Evolutionary conservation across 2,113 vertebrate species (phyloP).

Genomic region (Heliornis fulica): DNA sequence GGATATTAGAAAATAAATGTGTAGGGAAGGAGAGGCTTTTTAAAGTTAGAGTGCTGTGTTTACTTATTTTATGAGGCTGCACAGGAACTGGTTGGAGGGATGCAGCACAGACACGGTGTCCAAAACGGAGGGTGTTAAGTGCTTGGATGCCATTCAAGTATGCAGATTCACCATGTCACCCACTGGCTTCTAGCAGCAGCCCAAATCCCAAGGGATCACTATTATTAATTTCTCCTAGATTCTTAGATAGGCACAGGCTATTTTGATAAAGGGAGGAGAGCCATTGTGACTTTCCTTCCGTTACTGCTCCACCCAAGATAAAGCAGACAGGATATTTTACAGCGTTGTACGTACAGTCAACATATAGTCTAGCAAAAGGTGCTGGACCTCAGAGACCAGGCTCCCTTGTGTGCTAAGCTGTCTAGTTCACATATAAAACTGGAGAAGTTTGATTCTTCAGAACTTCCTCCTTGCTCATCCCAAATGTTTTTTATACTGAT

Average conservation of each 20-base stretch:
- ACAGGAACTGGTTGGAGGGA: neutral
- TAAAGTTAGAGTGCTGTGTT: neutral
- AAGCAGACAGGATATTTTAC: constrained; percentile 62
- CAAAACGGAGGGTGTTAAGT: constrained; percentile 2
- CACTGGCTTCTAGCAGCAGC: neutral
- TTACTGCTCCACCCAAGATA: constrained; percentile 64
- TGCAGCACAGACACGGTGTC: neutral
- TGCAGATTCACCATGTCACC: neutral
- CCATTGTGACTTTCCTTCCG: constrained; percentile 55
- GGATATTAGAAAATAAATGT: neutral
- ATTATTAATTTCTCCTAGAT: constrained; percentile 52
- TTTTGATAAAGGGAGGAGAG: constrained; percentile 71
- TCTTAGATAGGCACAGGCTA: constrained; percentile 47
- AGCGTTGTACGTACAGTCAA: constrained; percentile 1
- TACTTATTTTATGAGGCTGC: neutral
- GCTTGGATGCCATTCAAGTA: constrained; percentile 36
- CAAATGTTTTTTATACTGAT: neutral
- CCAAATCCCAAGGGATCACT: neutral
- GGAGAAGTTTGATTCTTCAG: neutral
- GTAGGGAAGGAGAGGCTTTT: neutral
- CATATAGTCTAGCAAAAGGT: neutral
- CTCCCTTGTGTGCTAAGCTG: neutral
- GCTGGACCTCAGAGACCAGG: neutral
- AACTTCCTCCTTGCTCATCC: neutral
- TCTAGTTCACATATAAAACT: neutral